Percentiles rank a stretch among this genome's conserved stretches.
phyloP scores from a whole-genome alignment of 1,140 invertebrate genomes.

The Papilio polytes region DNA sequence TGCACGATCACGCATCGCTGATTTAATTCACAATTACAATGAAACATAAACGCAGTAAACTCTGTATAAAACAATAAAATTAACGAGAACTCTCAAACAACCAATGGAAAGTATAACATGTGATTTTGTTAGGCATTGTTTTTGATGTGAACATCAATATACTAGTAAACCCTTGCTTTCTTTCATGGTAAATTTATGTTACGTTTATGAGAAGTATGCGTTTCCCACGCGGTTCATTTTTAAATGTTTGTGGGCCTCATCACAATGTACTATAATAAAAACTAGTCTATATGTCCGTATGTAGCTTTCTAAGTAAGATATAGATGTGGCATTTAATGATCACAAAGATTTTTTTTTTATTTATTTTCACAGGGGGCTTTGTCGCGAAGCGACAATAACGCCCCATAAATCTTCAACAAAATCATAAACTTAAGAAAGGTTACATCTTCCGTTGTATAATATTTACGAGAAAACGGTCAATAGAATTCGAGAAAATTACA shows the following conservation, averaged over 20 bases:
- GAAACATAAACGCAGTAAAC: background rate
- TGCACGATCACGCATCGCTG: too few species aligned
- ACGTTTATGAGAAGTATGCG: conserved; percentile 30
- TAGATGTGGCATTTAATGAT: too few species aligned
- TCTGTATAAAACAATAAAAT: conserved; percentile 34
- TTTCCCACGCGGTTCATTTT: conserved; percentile 1
- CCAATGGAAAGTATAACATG: conserved; percentile 41
- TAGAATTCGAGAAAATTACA: too few species aligned
- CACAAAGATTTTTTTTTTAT: too few species aligned
- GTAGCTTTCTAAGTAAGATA: background rate
- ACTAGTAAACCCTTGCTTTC: conserved; percentile 36
- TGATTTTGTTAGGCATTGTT: conserved; percentile 33
- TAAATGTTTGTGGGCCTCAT: background rate
- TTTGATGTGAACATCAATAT: conserved; percentile 28
- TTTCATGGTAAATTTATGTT: background rate
- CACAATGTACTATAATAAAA: background rate
- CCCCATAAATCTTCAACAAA: too few species aligned
- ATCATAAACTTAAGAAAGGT: too few species aligned
- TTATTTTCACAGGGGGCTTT: too few species aligned
- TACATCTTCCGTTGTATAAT: too few species aligned
- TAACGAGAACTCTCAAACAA: conserved; percentile 21
- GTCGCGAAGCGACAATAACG: too few species aligned
- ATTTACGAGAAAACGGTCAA: too few species aligned
- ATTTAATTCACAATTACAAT: background rate
- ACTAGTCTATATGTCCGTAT: background rate